Evolutionary conservation across 2,888 invertebrate genomes (phyloP).

Genomic region (Hemistola chrysoprasaria): DNA sequence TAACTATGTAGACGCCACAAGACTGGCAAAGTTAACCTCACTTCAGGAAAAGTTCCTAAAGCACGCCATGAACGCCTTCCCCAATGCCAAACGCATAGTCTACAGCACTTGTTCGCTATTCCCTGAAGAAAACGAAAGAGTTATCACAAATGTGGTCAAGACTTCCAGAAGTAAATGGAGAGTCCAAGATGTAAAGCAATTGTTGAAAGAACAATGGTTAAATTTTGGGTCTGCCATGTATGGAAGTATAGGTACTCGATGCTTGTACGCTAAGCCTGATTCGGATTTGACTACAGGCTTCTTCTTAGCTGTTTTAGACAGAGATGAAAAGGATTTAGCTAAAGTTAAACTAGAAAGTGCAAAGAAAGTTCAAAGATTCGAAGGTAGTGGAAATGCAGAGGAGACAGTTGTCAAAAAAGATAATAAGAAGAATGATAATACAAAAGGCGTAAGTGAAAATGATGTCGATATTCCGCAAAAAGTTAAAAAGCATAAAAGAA

Average conservation of each 20-base stretch:
- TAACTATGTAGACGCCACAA: slow-evolving; percentile 67
- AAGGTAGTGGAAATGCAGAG: slow-evolving; percentile 11
- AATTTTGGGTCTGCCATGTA: slow-evolving; percentile 86
- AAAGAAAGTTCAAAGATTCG: too few relatives aligned
- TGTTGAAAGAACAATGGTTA: slow-evolving; percentile 85
- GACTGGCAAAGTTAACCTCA: slow-evolving; percentile 86
- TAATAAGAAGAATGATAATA: neutral
- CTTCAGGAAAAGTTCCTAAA: slow-evolving; percentile 92
- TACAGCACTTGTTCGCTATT: slow-evolving; percentile 98
- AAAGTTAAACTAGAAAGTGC: too few relatives aligned
- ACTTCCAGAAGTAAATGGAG: slow-evolving; percentile 81
- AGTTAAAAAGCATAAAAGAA: slow-evolving; percentile 19
- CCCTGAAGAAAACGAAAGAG: slow-evolving; percentile 96
- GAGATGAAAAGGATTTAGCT: slow-evolving; percentile 69
- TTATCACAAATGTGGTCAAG: slow-evolving; percentile 87
- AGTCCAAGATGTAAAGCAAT: slow-evolving; percentile 83
- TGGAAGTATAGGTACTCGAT: slow-evolving; percentile 86
- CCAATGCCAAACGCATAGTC: slow-evolving; percentile 91
- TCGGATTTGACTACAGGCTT: slow-evolving; percentile 95
- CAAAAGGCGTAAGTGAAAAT: slow-evolving; percentile 1
- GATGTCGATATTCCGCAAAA: slow-evolving; percentile 19
- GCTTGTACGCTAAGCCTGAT: slow-evolving; percentile 90
- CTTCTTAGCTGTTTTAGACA: slow-evolving; percentile 95
- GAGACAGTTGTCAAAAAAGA: slow-evolving; percentile 7
- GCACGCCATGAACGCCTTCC: slow-evolving; percentile 92